phyloP scores from a whole-genome alignment of 2,888 invertebrate species.

The Dolichopus griseipennis region DNA sequence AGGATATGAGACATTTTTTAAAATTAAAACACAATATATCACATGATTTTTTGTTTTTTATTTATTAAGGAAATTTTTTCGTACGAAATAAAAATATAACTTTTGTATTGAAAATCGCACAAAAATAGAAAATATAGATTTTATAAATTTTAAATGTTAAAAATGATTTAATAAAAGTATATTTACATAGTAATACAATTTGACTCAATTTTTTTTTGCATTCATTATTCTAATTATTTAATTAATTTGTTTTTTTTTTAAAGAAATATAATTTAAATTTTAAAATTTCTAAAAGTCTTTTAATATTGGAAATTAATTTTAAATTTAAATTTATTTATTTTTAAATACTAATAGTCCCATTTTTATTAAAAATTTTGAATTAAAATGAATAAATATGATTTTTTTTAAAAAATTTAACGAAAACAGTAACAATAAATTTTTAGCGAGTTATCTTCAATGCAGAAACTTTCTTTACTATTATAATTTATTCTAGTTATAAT shows the following conservation, averaged over 20 bases:
- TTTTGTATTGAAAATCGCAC: not conserved
- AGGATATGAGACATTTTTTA: too few relatives aligned
- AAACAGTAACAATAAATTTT: constrained; percentile 70
- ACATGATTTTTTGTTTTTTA: not conserved
- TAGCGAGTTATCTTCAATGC: constrained; percentile 63
- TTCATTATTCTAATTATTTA: not conserved
- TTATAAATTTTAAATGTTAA: not conserved
- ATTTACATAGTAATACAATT: not conserved
- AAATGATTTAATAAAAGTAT: not conserved
- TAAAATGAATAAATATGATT: not conserved
- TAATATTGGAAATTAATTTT: not conserved
- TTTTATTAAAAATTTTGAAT: not conserved
- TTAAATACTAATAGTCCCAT: not conserved
- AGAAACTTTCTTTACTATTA: constrained; percentile 71
- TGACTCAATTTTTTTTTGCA: not conserved
- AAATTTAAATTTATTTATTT: not conserved
- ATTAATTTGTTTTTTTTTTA: not conserved
- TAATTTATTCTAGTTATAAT: constrained; percentile 68
- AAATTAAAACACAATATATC: too few relatives aligned
- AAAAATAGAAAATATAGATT: not conserved
- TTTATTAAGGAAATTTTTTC: not conserved
- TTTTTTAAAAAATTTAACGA: not conserved
- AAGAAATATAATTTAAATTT: not conserved
- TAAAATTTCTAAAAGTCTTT: not conserved
- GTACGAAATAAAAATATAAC: not conserved